A percentile compares a stretch with the other conserved stretches of the same genome.
Evolutionary conservation across 2,888 invertebrate genomes (phyloP).

Genomic region (Heliconius sara): DNA sequence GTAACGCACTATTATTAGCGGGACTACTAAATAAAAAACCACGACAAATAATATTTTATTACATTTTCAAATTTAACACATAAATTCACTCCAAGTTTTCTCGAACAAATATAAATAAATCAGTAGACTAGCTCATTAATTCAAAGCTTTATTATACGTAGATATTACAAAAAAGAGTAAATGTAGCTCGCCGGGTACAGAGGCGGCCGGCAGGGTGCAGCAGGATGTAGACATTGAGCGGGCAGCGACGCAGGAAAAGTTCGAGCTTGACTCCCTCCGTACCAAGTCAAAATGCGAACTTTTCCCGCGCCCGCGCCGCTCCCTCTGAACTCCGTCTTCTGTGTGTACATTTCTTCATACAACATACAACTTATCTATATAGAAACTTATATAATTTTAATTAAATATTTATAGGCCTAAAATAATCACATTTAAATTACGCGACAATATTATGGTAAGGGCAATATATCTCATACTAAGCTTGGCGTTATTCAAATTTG

Average conservation of each 20-base stretch:
- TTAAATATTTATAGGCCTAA: background rate
- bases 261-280: conserved; percentile 57
- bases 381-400: background rate
- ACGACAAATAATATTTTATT: too few relatives aligned
- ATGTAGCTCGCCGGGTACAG: background rate
- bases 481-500: background rate
- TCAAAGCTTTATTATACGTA: background rate
- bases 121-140: background rate
- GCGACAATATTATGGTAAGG: background rate
- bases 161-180: background rate
- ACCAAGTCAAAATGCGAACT: conserved; percentile 59
- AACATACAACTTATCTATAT: background rate
- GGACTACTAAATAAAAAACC: background rate
- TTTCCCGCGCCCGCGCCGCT: conserved; percentile 55
- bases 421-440: background rate
- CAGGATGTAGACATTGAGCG: conserved; percentile 39
- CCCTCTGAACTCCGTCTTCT: conserved; percentile 5
- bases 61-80: too few relatives aligned
- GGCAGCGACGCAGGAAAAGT: conserved; percentile 60
- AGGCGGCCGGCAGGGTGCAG: background rate
- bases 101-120: background rate
- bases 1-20: background rate
- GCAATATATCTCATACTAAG: background rate
- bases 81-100: too few relatives aligned
- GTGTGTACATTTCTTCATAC: conserved; percentile 17